Evolutionary conservation across 2,888 invertebrate species (phyloP).

Genomic region (Chelonus formosanus): DNA sequence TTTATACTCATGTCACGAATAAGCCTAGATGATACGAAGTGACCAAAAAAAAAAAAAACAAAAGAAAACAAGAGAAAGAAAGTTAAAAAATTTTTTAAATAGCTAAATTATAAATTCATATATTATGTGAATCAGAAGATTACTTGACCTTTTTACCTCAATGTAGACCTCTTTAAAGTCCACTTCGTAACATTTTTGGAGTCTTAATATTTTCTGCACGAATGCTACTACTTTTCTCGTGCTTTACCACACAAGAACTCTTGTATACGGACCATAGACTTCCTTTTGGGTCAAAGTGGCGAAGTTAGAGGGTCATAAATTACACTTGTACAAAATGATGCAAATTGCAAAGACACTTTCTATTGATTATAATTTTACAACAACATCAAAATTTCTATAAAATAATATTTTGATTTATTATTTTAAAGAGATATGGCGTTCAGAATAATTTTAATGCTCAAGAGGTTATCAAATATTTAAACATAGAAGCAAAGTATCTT

Average conservation of each 20-base stretch:
- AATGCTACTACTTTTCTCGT: constrained; percentile 4
- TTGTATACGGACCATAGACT: neutral
- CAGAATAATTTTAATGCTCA: no score
- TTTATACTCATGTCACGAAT: constrained; percentile 14
- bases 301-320: neutral
- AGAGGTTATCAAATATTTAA: no score
- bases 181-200: constrained; percentile 3
- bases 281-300: constrained; percentile 1
- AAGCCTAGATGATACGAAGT: neutral
- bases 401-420: no score
- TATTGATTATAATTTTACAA: neutral
- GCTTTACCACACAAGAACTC: constrained; percentile 3
- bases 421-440: no score
- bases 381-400: neutral
- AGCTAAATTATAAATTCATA: no score
- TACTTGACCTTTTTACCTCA: constrained; percentile 5
- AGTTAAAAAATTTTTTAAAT: no score
- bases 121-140: no score
- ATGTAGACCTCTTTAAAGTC: neutral
- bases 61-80: constrained; percentile 2
- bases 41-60: neutral
- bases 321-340: no score
- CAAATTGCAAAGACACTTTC: no score
- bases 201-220: neutral
- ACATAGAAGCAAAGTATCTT: neutral